These are phyloP conservation scores for Xiphorhynchus elegans DNA, from an alignment of 2,113 vertebrate species.

Conservation along the genomic window DNA sequence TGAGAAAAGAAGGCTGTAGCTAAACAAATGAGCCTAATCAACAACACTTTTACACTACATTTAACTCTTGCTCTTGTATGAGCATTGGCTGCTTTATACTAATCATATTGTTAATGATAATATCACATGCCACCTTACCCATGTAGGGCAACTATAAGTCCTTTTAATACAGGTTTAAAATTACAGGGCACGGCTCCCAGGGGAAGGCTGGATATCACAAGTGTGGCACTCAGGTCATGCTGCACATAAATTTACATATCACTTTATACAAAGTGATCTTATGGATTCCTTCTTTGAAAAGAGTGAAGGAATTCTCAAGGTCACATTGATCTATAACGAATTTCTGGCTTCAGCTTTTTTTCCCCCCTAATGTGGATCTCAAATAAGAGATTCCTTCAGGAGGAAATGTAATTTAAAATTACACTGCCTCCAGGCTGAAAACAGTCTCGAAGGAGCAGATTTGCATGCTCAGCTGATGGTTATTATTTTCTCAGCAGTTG, in stretches of 20 bases:
- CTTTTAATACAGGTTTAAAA: not conserved
- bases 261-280: not conserved
- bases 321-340: not conserved
- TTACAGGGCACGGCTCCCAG: not conserved
- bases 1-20: not conserved
- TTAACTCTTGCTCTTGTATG: not conserved
- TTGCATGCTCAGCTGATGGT: not conserved
- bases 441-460: not conserved
- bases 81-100: not conserved
- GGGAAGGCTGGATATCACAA: not conserved
- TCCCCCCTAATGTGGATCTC: rapidly evolving
- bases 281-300: not conserved
- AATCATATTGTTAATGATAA: not conserved
- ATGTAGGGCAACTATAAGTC: not conserved
- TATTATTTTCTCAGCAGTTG: not conserved
- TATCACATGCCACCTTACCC: not conserved
- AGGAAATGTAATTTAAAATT: not conserved
- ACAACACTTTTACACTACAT: not conserved
- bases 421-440: not conserved
- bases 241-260: not conserved
- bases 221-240: not conserved
- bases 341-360: not conserved
- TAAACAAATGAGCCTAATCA: not conserved
- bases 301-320: not conserved
- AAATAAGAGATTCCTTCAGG: not conserved